These are phyloP conservation scores for Drosophila subquinaria DNA, from an alignment of 2,888 invertebrate species.

Conservation along the genomic window DNA sequence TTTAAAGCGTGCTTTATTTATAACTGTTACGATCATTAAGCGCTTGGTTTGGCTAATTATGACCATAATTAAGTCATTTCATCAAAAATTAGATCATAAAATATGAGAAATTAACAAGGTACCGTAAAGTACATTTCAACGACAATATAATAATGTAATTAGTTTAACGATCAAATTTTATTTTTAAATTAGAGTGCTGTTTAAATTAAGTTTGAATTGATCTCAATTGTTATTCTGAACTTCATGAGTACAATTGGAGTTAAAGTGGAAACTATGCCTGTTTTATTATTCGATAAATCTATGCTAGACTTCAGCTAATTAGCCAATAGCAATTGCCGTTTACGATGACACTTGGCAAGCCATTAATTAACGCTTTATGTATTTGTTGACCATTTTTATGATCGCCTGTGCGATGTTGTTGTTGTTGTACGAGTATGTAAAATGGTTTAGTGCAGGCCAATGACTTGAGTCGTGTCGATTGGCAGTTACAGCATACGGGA, in stretches of 20 bases:
- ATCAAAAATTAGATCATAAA: slow-evolving; percentile 17
- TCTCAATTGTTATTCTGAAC: neutral
- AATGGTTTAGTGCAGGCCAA: slow-evolving; percentile 41
- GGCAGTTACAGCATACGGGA: slow-evolving; percentile 29
- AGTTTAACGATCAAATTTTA: neutral
- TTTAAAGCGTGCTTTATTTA: slow-evolving; percentile 8
- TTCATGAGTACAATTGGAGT: neutral
- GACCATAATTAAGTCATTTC: slow-evolving; percentile 11
- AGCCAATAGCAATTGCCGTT: slow-evolving; percentile 39
- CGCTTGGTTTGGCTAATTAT: slow-evolving; percentile 3
- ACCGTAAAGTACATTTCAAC: neutral
- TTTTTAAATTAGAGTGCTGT: neutral
- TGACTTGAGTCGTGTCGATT: slow-evolving; percentile 34
- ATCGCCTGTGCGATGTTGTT: slow-evolving; percentile 6
- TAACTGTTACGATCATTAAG: slow-evolving; percentile 18
- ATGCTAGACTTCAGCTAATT: slow-evolving; percentile 30
- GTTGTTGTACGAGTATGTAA: slow-evolving; percentile 3
- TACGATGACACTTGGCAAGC: slow-evolving; percentile 45
- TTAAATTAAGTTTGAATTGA: neutral
- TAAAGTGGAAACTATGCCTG: slow-evolving; percentile 1
- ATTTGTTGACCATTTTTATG: slow-evolving; percentile 13
- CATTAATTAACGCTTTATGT: slow-evolving; percentile 52
- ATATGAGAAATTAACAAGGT: neutral
- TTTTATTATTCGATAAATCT: slow-evolving; percentile 29
- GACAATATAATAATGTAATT: neutral